Evolutionary conservation across 1,140 invertebrate genomes (phyloP), one percentile per base, ranked within the genome.

Genomic region (Neodiprion pinetum): DNA sequence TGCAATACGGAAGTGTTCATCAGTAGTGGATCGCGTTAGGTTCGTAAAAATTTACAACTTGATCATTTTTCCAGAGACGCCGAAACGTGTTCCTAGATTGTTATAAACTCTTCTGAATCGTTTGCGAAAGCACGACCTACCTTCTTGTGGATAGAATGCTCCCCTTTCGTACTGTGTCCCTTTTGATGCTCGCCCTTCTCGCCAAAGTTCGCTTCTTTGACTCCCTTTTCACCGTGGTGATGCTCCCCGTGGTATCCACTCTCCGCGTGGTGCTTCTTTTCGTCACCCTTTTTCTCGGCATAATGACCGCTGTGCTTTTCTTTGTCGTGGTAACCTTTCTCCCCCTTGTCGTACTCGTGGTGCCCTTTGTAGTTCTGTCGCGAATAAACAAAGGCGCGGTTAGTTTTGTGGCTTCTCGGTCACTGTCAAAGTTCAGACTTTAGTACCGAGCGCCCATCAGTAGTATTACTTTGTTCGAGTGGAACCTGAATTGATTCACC

Each of bases 81-180:
- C 5, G 28, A 40, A 40, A 40, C 28, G 28, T 40, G 2, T 40
- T 40, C 28, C 28, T 3, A 40, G 1, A 40, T 40, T 40, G 28
- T 40, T 40, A 3, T 40, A 40, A 40, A 40, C 28, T 1, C 1
- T 40, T 5, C 28, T 40, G 28, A 40, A 40, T 40, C 28, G 28
- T 5, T 40, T 2, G 28, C 5, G 28, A 40, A 40, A 40, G 2
- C 28, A 40, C 28, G 28, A 40, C 28, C 28, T 71, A 87, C 87
- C 83, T 89, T 90, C 73, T 90, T 90, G 73, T 90, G 88, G 12
- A 90, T 81, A 1, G 82, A 86, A 74, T 90, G 89, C 73, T 89
- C 79, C 7, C 89, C 89, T 72, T 90, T 89, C 0, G 89, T 90
- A 67, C 82, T 89, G 75, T 90, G 88, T 0, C 89, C 89, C 71